Evolutionary conservation across 2,113 vertebrate genomes (phyloP), one percentile per base, ranked within the genome.

Genomic region (Trochalopteron elliotii): DNA sequence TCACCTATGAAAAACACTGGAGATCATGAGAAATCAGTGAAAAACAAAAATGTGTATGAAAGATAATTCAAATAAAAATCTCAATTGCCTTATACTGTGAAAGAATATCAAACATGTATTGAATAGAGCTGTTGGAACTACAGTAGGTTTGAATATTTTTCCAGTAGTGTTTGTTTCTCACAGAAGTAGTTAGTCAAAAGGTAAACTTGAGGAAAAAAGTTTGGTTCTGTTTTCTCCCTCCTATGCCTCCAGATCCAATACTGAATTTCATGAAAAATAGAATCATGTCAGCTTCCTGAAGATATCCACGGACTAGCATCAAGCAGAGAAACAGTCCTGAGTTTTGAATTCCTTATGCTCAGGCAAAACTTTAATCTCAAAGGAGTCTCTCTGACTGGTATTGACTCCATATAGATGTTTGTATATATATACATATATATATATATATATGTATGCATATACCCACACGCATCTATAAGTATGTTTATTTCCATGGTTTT

Each of bases 401-500:
- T 23, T 61, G 11, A 47, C 24, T 72, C 15, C 8, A 8, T 45
- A 49, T 5, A 22, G 5, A 8, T 52, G 7, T 27, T 22, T 88
- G 7, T 5, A 5, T 25, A 15, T 9, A 8, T 2, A 17, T 3
- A 25, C 10, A 20, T 4, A 44, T 7, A 13, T 5, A 20, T 2
- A 10, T 3, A 17, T 4, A 10, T 44, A 44, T 8, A 16, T 20
- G 3, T 11, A 5, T 12, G 9, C 2, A 19, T 28, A 28, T 22
- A 8, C 4, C 12, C 2, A 53, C 7, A 35, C 2, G 13, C 2
- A 19, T 14, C 11, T 16, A 3, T 39, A n/a, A 20, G 2, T 10
- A 13, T 42, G 9, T 35, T 45, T 76, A 21, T 60, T 91, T 56
- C 44, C 6, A 28, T 35, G 2, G 0, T 5, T 2, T 3, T 11